Evolutionary conservation across 2,888 invertebrate genomes (phyloP).

Genomic region (Nomada goodeniana): DNA sequence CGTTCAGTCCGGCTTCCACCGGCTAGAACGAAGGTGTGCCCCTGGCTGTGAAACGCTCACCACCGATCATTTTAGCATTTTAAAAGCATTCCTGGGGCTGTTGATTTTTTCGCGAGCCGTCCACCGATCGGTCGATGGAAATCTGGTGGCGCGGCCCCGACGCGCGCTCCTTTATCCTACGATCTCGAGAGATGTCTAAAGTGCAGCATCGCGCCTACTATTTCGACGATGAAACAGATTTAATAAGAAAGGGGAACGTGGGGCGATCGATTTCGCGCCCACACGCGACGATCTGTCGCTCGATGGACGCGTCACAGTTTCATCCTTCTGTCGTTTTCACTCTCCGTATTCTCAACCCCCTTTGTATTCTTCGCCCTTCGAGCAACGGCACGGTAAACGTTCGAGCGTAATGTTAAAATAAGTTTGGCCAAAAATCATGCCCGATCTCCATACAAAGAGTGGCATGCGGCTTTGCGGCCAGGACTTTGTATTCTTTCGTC

Average conservation of each 20-base stretch:
- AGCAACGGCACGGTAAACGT: conserved; percentile 32
- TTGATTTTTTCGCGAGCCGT: conserved; percentile 64
- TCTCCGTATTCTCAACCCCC: neutral
- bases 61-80: conserved; percentile 73
- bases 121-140: conserved; percentile 57
- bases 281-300: conserved; percentile 56
- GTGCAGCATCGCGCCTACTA: conserved; percentile 57
- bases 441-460: conserved; percentile 52
- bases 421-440: conserved; percentile 45
- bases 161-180: conserved; percentile 47
- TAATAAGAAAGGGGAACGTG: conserved; percentile 61
- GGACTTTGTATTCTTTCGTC: conserved; percentile 1
- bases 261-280: conserved; percentile 67
- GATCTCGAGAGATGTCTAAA: conserved; percentile 58
- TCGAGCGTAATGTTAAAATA: conserved; percentile 27
- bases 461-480: neutral
- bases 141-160: conserved; percentile 45
- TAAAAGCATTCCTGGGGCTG: conserved; percentile 73
- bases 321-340: conserved; percentile 21
- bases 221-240: conserved; percentile 62
- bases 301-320: conserved; percentile 25
- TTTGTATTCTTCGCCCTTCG: neutral
- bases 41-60: conserved; percentile 56
- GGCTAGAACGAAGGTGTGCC: conserved; percentile 51
- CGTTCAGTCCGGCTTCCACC: neutral